A percentile compares a stretch with the other conserved stretches of the same genome.
These are phyloP conservation scores for Ptyas mucosa DNA, from an alignment of 2,113 vertebrate genomes.

Conservation along the genomic window DNA sequence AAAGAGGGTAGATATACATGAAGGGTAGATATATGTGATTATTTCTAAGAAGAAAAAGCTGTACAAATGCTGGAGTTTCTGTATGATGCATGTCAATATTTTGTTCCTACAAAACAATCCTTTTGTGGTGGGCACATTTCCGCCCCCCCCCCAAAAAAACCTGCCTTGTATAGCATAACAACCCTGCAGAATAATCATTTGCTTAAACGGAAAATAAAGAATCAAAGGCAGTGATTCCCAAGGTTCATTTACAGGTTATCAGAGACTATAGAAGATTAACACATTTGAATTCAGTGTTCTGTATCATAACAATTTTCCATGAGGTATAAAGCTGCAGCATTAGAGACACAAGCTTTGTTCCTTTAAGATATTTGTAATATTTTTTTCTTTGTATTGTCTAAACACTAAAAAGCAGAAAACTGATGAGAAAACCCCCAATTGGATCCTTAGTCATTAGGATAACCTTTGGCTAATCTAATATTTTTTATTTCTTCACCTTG, in stretches of 20 bases:
- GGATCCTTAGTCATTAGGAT: neutral
- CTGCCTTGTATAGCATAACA: neutral
- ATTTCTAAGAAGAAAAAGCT: neutral
- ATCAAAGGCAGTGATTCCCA: neutral
- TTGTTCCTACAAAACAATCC: neutral
- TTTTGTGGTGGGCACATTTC: neutral
- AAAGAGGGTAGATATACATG: neutral
- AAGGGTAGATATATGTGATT: neutral
- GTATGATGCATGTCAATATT: neutral
- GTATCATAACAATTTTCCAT: neutral
- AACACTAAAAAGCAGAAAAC: neutral
- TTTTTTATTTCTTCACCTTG: neutral
- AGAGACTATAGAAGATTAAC: too few species aligned
- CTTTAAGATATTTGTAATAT: neutral
- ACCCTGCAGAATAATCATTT: neutral
- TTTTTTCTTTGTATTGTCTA: neutral
- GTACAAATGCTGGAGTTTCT: neutral
- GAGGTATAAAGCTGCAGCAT: neutral
- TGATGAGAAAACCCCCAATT: neutral
- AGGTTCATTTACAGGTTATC: neutral
- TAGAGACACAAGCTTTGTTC: neutral
- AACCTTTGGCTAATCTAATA: neutral
- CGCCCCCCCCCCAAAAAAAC: neutral
- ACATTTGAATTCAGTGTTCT: neutral
- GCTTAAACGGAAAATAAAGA: neutral